Percentiles rank a stretch among this genome's conserved stretches.
phyloP scores from a whole-genome alignment of 2,888 invertebrate genomes.

The Dynastes hyllus region DNA sequence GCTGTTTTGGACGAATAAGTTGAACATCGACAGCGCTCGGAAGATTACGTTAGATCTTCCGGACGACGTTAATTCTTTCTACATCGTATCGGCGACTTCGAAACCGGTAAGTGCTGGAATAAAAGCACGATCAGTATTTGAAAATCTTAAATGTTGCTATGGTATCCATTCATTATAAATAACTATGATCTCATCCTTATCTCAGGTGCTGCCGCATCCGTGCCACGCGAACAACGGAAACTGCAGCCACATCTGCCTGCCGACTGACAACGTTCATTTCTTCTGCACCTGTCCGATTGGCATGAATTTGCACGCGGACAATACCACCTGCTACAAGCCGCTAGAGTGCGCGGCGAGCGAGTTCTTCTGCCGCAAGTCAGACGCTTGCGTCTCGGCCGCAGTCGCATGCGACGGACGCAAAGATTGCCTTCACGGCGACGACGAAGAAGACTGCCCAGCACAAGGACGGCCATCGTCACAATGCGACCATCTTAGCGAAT shows the following conservation, averaged over 20 bases:
- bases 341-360: slow-evolving; percentile 71
- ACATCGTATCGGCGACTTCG: slow-evolving; percentile 72
- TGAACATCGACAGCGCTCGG: slow-evolving; percentile 66
- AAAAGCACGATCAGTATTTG: background rate
- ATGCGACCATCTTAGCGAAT: slow-evolving; percentile 70
- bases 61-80: slow-evolving; percentile 67
- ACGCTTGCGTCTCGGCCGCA: slow-evolving; percentile 69
- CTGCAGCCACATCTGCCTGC: slow-evolving; percentile 85
- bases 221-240: slow-evolving; percentile 77
- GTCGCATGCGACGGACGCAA: slow-evolving; percentile 66
- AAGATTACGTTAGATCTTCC: slow-evolving; percentile 68
- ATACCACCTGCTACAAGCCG: slow-evolving; percentile 75
- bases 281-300: slow-evolving; percentile 81
- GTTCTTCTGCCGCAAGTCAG: slow-evolving; percentile 70
- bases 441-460: slow-evolving; percentile 65
- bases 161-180: background rate
- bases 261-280: slow-evolving; percentile 64
- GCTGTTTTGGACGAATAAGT: slow-evolving; percentile 77
- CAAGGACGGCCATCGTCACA: slow-evolving; percentile 30
- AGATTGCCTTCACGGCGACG: slow-evolving; percentile 68
- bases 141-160: no score
- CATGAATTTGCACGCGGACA: slow-evolving; percentile 73
- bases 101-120: slow-evolving; percentile 57
- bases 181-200: no score
- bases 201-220: slow-evolving; percentile 69